phyloP scores from a whole-genome alignment of 1,140 invertebrate genomes.

The Neotoxoptera formosana region DNA sequence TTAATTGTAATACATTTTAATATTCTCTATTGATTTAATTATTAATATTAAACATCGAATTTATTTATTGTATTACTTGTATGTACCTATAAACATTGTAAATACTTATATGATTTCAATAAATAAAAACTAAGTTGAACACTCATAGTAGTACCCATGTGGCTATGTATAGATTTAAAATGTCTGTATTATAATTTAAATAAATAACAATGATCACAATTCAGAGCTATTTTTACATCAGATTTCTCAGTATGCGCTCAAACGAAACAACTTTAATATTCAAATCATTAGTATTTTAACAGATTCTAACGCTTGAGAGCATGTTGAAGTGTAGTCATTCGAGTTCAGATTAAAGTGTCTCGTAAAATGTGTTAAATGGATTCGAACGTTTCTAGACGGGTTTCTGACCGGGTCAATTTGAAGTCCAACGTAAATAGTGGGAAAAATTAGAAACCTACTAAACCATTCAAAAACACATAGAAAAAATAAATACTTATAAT shows the following conservation, averaged over 20 bases:
- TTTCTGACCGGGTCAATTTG: neutral
- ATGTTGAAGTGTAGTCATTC: constrained; percentile 15
- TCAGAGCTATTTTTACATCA: neutral
- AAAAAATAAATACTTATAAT: neutral
- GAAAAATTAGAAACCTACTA: neutral
- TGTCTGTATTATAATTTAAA: neutral
- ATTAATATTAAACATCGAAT: neutral
- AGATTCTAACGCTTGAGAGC: constrained; percentile 7
- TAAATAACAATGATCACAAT: neutral
- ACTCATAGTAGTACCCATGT: neutral
- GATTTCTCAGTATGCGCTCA: neutral
- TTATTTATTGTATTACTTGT: neutral
- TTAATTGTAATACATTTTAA: neutral
- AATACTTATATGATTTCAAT: neutral
- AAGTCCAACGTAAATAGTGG: neutral
- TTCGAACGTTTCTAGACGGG: neutral
- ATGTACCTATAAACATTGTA: neutral
- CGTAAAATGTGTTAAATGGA: constrained; percentile 11
- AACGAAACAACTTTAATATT: neutral
- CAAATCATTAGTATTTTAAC: constrained; percentile 5
- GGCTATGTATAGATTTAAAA: too few relatives aligned
- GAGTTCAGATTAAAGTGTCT: neutral
- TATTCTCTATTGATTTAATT: neutral
- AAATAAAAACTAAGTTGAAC: neutral
- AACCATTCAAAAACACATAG: neutral